Evolutionary conservation across 1,140 invertebrate species (phyloP), one percentile per base, ranked within the genome.

Genomic region (Euglossa dilemma): DNA sequence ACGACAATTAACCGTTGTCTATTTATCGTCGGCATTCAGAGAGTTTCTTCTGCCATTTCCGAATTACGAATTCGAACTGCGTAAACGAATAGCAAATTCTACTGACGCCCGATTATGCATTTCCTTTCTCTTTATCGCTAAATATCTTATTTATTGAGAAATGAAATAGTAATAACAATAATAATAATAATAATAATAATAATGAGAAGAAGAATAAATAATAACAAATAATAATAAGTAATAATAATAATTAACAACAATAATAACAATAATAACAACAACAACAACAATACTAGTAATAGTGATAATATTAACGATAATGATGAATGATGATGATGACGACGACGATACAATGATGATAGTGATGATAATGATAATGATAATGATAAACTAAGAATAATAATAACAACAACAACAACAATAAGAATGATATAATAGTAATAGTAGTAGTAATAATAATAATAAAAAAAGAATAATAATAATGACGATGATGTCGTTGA

Each of bases 41-140:
- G n/a, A n/a, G n/a, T n/a, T n/a, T 45, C n/a, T 28, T 23, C 36
- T 20, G 7, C 23, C 12, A 45, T 23, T 7, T 43, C 18, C 6
- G n/a, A 11, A 47, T 20, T 45, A 8, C 45, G n/a, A n/a, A 25
- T 20, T 69, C 28, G 20, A 36, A 36, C 71, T 70, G 20, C 50
- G 79, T 83, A 83, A 83, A 63, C 79, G 78, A 87, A 86, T 78
- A 83, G 84, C 61, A 87, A 83, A 80, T 50, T 18, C 67, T 73
- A 77, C 23, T 20, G 28, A 43, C 7, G 59, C 25, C 45, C n/a
- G 67, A 63, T 45, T 72, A 25, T 78, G 59, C 59, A 74, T 64
- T 63, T 56, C 8, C 14, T 50, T 72, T 52, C 12, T 80, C 6
- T 43, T 52, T n/a, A 43, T 16, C 25, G 28, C 23, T 63, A 6